Conservation (phyloP, 1,140 invertebrate genomes). For the Drosophila mauritiana region DNA sequence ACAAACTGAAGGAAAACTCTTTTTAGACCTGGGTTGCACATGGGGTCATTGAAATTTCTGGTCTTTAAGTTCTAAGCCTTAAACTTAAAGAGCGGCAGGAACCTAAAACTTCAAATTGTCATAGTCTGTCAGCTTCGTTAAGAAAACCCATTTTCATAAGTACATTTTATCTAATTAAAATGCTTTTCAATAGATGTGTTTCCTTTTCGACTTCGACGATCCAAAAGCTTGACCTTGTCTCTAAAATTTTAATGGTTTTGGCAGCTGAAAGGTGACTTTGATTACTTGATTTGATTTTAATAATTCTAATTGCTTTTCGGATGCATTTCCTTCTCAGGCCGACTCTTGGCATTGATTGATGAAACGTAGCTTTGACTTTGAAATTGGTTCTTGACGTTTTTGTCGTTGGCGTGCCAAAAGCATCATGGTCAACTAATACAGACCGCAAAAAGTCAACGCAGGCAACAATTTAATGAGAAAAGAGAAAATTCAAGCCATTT, state of each 20-base stretch:
- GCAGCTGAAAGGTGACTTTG: conserved; percentile 5
- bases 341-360: conserved; percentile 64
- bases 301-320: conserved; percentile 66
- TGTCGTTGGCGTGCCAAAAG: conserved; percentile 26
- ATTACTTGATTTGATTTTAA: conserved; percentile 40
- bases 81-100: not conserved
- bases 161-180: too few species aligned
- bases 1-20: conserved; percentile 25
- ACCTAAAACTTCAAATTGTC: too few species aligned
- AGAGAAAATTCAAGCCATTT: conserved; percentile 53
- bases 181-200: not conserved
- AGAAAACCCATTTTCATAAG: too few species aligned
- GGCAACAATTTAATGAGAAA: conserved; percentile 10
- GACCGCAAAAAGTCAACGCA: conserved; percentile 17
- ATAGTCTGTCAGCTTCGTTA: too few species aligned
- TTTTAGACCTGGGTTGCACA: not conserved
- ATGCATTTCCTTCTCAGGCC: conserved; percentile 2
- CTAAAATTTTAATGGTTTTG: conserved; percentile 2
- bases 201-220: not conserved
- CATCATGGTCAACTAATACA: conserved; percentile 24
- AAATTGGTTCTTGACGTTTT: conserved; percentile 6
- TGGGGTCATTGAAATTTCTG: conserved; percentile 40
- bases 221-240: conserved; percentile 3
- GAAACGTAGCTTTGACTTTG: conserved; percentile 42
- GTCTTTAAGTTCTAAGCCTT: conserved; percentile 9